Evolutionary conservation across 2,113 vertebrate species (phyloP).

Genomic region (Nyctibius bracteatus): DNA sequence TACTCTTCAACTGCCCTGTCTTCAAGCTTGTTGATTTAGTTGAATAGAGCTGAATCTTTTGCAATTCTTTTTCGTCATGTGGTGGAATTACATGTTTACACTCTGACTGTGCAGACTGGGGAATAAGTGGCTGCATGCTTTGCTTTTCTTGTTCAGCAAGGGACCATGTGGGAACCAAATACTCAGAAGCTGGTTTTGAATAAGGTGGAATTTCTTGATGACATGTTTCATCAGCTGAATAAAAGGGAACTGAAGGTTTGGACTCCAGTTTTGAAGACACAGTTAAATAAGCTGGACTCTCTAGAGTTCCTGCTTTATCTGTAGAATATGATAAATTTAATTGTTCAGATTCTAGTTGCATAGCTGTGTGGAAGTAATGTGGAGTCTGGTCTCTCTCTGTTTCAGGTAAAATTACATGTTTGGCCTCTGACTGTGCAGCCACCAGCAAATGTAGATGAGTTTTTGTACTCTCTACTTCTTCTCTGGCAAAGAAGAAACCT

Average conservation of each 20-base stretch:
- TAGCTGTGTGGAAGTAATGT: slow-evolving; percentile 16
- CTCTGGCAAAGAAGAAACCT: neutral
- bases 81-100: neutral
- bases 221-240: neutral
- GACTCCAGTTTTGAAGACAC: neutral
- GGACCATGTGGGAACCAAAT: neutral
- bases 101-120: neutral
- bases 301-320: neutral
- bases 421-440: neutral
- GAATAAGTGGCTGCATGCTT: neutral
- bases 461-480: slow-evolving; percentile 32
- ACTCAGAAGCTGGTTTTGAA: neutral
- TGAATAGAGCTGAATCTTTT: neutral
- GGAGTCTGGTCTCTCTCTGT: slow-evolving; percentile 3
- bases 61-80: neutral
- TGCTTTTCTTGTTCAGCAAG: slow-evolving; percentile 6
- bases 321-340: neutral
- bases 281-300: slow-evolving; percentile 7
- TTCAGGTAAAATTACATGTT: slow-evolving; percentile 18
- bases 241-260: neutral
- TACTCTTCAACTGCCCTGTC: neutral
- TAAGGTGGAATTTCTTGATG: neutral
- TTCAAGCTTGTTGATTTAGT: neutral
- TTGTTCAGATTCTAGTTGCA: neutral
- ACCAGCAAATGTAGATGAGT: neutral